A percentile compares a stretch with the other conserved stretches of the same genome.
phyloP scores from a whole-genome alignment of 2,797 vertebrate genomes.

The Darevskia mixta region DNA sequence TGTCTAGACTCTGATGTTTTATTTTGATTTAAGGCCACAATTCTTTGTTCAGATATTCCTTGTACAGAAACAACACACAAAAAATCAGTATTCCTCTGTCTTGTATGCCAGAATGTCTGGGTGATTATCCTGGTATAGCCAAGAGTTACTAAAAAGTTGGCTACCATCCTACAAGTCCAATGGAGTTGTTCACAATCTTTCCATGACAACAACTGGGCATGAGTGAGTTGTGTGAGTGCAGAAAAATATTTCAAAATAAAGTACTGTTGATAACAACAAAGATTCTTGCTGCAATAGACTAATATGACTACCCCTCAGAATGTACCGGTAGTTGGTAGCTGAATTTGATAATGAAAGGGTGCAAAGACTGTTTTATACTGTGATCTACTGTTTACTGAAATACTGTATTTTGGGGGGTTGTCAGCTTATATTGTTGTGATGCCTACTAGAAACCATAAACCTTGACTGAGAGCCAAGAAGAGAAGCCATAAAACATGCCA shows the following conservation, averaged over 20 bases:
- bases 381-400: background rate
- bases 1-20: background rate
- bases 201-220: accelerated
- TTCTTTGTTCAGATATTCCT: background rate
- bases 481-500: slow-evolving; percentile 6
- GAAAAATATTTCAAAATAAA: background rate
- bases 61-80: background rate
- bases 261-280: background rate
- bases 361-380: background rate
- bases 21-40: background rate
- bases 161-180: background rate
- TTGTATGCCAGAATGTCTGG: background rate
- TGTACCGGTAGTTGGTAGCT: background rate
- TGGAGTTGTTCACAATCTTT: background rate
- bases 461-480: slow-evolving; percentile 14
- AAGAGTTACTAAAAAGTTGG: background rate
- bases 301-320: background rate
- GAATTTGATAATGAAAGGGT: background rate
- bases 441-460: slow-evolving; percentile 19
- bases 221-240: background rate
- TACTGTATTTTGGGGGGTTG: background rate
- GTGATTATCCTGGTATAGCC: background rate
- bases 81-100: background rate
- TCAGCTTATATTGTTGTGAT: slow-evolving; percentile 9
- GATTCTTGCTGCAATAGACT: background rate